Conservation (phyloP, 1,140 invertebrate genomes). For the Solen grandis region DNA sequence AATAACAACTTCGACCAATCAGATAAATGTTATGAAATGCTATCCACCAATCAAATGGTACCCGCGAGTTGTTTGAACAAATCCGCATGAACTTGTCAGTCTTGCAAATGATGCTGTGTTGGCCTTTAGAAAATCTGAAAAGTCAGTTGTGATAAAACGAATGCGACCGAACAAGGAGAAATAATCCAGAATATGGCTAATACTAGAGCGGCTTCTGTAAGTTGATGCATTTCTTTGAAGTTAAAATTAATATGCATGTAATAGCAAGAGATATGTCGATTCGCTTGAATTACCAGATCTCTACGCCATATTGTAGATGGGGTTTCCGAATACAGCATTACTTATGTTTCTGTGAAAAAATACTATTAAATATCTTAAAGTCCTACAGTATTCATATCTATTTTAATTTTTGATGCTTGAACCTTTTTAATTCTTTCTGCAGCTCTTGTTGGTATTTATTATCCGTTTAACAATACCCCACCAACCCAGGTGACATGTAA, state of each 20-base stretch:
- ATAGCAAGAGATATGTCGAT: slow-evolving; percentile 3
- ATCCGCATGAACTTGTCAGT: slow-evolving; percentile 57
- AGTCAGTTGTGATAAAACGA: slow-evolving; percentile 49
- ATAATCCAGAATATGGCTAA: slow-evolving; percentile 43
- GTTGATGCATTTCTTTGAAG: slow-evolving; percentile 9
- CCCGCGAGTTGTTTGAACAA: slow-evolving; percentile 66
- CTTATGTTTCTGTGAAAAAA: slow-evolving; percentile 19
- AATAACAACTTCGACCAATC: slow-evolving; percentile 63
- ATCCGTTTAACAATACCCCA: too few relatives aligned
- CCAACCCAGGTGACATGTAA: too few relatives aligned
- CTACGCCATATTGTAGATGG: neutral
- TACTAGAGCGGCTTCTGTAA: slow-evolving; percentile 67
- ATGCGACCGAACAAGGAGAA: slow-evolving; percentile 15
- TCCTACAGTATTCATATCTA: neutral
- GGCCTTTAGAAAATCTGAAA: slow-evolving; percentile 44
- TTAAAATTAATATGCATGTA: neutral
- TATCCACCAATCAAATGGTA: slow-evolving; percentile 62
- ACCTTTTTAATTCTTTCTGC: too few relatives aligned
- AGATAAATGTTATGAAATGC: slow-evolving; percentile 60
- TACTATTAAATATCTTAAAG: neutral
- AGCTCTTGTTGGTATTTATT: too few relatives aligned
- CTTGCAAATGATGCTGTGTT: slow-evolving; percentile 50
- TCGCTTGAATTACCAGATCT: neutral
- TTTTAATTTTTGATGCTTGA: too few relatives aligned
- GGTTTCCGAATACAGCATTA: neutral